phyloP scores from a whole-genome alignment of 2,888 invertebrate genomes.

The Oxytorus armatus region DNA sequence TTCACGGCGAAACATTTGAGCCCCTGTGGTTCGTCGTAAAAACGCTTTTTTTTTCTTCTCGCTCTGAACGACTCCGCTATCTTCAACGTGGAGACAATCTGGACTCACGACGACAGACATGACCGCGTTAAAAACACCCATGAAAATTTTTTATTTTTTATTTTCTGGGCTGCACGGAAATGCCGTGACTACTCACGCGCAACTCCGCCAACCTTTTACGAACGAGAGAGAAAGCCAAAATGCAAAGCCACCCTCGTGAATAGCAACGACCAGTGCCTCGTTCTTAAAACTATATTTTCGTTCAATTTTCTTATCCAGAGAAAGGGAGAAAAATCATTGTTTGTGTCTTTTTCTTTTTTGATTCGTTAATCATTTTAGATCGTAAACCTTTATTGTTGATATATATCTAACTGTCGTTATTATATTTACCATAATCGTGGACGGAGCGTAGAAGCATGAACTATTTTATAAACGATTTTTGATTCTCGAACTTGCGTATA shows the following conservation, averaged over 20 bases:
- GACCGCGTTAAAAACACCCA: no score
- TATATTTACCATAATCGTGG: conserved; percentile 75
- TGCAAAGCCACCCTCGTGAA: not conserved
- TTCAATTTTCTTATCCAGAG: no score
- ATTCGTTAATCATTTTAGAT: conserved; percentile 31
- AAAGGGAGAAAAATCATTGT: not conserved
- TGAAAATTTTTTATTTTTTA: conserved; percentile 19
- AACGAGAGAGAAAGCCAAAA: conserved; percentile 6
- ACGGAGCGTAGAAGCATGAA: conserved; percentile 80
- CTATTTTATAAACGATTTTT: conserved; percentile 69
- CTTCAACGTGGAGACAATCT: no score
- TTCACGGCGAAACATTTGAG: no score
- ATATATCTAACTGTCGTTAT: not conserved
- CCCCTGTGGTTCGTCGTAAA: no score
- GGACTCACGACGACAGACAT: no score
- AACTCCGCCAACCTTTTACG: conserved; percentile 14
- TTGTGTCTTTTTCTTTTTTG: not conserved
- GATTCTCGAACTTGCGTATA: conserved; percentile 65
- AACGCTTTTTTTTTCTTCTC: no score
- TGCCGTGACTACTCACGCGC: no score
- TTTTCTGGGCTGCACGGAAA: no score
- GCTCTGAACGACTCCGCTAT: no score
- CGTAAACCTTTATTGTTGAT: conserved; percentile 46
- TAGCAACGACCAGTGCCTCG: not conserved
- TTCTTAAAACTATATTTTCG: not conserved